Evolutionary conservation across 2,797 vertebrate species (phyloP), one percentile per base, ranked within the genome.

Genomic region (Columba guinea): DNA sequence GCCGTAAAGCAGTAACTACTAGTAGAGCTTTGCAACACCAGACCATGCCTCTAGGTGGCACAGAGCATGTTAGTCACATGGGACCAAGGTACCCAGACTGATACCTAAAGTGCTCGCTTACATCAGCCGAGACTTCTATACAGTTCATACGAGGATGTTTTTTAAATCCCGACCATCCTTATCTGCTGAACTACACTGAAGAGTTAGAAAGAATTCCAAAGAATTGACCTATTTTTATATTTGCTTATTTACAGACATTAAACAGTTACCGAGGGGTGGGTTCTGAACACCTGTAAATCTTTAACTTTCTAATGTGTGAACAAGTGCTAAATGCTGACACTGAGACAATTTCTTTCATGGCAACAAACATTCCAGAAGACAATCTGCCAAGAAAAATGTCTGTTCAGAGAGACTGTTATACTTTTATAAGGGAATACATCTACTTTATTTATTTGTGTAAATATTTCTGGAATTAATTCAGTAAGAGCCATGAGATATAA

Each of bases 1-100:
- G 49, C 56, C 41, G 23, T 35, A 39, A 68, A 90, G 51, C 73
- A 87, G 23, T 22, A 48, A 30, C 18, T 41, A 7, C 15, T 4
- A 53, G 11, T 3, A 70, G 27, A 82, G 55, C 35, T 59, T 39
- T 70, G 92, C 86, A 93, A 56, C 83, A 70, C 27, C 49, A 8
- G 46, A 70, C 3, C 9, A 2, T 22, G 70, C 91, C 95, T 95
- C 90, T 84, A 94, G 95, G 90, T 94, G 95, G 94, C 95, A 95
- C 77, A 87, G 55, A 27, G 32, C 14, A 89, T 80, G 21, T 73
- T 39, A 81, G 10, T 65, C 60, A 78, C 81, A 21, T 68, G 55
- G 41, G 73, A 84, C 35, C 75, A 48, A 65, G 13, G 23, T 11
- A 53, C 32, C 19, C 15, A 16, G 48, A 11, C 11, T 6, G 55